phyloP scores from a whole-genome alignment of 2,113 vertebrate species.

The Pandion haliaetus region DNA sequence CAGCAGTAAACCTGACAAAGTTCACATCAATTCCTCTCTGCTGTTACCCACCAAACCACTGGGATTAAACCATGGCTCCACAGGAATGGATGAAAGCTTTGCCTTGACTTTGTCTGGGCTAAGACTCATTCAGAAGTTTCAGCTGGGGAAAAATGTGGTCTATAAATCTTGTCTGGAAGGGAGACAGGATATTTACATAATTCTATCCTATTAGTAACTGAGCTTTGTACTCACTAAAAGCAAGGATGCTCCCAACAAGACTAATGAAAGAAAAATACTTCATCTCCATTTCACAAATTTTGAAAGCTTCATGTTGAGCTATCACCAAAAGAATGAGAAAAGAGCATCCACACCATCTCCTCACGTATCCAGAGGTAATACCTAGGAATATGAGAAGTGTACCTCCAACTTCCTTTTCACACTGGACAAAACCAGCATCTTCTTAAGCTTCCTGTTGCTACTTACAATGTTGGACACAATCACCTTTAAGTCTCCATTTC shows the following conservation, averaged over 20 bases:
- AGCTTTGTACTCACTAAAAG: neutral
- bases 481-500: neutral
- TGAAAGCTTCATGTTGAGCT: neutral
- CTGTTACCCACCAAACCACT: neutral
- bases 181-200: neutral
- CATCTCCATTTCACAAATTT: neutral
- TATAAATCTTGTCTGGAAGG: neutral
- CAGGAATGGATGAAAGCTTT: neutral
- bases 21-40: neutral
- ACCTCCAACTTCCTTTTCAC: neutral
- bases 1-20: neutral
- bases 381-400: neutral
- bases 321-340: neutral
- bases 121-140: neutral
- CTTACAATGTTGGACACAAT: neutral
- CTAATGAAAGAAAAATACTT: neutral
- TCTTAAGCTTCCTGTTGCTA: neutral
- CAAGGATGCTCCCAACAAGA: neutral
- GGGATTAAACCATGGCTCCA: neutral
- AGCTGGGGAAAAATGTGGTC: neutral
- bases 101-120: neutral
- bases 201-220: neutral
- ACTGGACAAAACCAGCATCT: neutral
- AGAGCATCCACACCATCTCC: neutral
- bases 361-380: neutral